Conservation (phyloP, 2,113 vertebrate species). For the Nycticryphes semicollaris region DNA sequence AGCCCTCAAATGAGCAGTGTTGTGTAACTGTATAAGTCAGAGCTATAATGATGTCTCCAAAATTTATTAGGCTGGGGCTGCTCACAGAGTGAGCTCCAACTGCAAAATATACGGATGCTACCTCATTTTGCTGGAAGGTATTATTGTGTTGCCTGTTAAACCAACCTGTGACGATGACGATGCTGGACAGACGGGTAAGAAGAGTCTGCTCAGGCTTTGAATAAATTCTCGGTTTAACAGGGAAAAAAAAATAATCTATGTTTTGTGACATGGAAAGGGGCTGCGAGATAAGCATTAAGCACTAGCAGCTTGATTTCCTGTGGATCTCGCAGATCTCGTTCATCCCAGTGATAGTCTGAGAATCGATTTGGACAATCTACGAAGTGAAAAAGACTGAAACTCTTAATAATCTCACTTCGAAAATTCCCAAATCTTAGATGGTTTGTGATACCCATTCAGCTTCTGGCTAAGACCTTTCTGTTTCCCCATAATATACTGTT, state of each 20-base stretch:
- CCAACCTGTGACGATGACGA: no score
- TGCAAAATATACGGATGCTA: neutral
- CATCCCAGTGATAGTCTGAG: neutral
- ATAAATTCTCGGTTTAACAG: neutral
- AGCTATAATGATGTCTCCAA: neutral
- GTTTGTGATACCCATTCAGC: neutral
- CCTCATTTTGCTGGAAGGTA: neutral
- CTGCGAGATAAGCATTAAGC: neutral
- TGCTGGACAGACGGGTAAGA: neutral
- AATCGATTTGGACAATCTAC: neutral
- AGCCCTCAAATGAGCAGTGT: neutral
- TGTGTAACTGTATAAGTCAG: neutral
- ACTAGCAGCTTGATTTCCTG: neutral
- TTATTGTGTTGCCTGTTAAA: neutral
- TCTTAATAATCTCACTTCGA: neutral
- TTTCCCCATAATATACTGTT: accelerated
- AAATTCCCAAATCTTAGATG: neutral
- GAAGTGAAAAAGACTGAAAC: neutral
- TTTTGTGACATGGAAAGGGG: neutral
- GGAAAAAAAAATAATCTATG: neutral
- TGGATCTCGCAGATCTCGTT: neutral
- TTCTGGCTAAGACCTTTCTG: neutral
- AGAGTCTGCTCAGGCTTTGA: neutral
- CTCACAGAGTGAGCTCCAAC: neutral
- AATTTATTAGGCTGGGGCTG: neutral